These are phyloP conservation scores for Mesorhabditis spiculigera DNA, from an alignment of 2,888 invertebrate genomes.

Conservation along the genomic window DNA sequence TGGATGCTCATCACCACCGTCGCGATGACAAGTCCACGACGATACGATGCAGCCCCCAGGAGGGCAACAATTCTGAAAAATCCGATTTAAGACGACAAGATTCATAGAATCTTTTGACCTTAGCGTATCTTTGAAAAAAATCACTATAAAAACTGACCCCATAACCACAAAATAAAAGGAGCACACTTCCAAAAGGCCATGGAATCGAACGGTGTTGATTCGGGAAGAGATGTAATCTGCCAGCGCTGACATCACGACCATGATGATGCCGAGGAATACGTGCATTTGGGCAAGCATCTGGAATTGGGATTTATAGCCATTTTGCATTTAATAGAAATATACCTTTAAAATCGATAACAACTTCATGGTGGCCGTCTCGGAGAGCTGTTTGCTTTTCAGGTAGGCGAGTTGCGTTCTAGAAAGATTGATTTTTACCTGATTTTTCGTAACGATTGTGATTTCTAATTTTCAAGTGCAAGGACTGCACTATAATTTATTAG, in stretches of 20 bases:
- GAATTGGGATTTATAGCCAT: constrained; percentile 13
- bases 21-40: constrained; percentile 49
- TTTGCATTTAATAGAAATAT: background rate
- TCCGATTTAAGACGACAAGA: no score
- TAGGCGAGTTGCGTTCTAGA: constrained; percentile 37
- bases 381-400: constrained; percentile 30
- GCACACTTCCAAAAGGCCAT: constrained; percentile 47
- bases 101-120: no score
- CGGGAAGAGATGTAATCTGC: constrained; percentile 48
- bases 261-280: constrained; percentile 41
- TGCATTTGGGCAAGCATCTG: constrained; percentile 49
- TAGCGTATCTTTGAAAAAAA: background rate
- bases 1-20: constrained; percentile 52
- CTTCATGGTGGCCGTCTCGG: constrained; percentile 33
- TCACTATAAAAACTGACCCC: constrained; percentile 30
- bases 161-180: constrained; percentile 48
- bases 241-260: constrained; percentile 43
- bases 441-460: background rate
- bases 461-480: background rate
- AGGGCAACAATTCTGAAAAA: constrained; percentile 45
- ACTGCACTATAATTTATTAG: no score
- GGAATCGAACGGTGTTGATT: constrained; percentile 42
- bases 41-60: constrained; percentile 47
- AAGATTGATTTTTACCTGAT: background rate
- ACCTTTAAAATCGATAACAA: constrained; percentile 37